phyloP scores from a whole-genome alignment of 2,888 invertebrate species.

The Drosophila hamatofila region DNA sequence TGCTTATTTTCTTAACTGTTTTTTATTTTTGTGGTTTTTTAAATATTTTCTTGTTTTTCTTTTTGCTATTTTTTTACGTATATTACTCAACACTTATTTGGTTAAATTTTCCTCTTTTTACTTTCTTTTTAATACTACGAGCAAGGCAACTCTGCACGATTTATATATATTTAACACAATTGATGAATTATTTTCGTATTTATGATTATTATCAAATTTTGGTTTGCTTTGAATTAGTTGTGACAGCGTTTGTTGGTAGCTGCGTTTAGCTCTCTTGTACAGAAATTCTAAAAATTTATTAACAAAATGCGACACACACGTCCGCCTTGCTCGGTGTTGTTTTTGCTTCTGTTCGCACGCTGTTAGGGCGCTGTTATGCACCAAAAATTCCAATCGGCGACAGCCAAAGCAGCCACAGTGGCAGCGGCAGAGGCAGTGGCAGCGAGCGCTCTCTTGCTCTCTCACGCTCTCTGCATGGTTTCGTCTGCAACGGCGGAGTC shows the following conservation, averaged over 20 bases:
- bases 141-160: conserved; percentile 59
- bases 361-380: conserved; percentile 61
- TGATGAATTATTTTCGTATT: conserved; percentile 18
- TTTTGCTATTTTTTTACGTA: conserved; percentile 11
- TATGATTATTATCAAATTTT: conserved; percentile 16
- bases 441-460: conserved; percentile 11
- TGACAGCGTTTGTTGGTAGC: conserved; percentile 36
- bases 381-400: conserved; percentile 62
- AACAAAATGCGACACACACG: conserved; percentile 61
- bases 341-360: conserved; percentile 60
- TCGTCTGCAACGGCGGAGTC: conserved; percentile 26
- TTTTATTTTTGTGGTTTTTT: conserved; percentile 6
- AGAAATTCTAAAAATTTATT: conserved; percentile 56
- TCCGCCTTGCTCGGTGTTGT: conserved; percentile 64
- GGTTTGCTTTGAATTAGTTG: conserved; percentile 12
- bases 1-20: conserved; percentile 33
- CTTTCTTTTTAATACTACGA: conserved; percentile 18
- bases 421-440: conserved; percentile 18
- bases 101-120: conserved; percentile 1
- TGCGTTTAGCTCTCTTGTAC: conserved; percentile 45
- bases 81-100: conserved; percentile 40
- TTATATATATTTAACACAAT: conserved; percentile 8
- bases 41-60: neutral
- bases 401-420: conserved; percentile 31
- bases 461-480: conserved; percentile 31